Base-by-base conservation (phyloP, 2,113 vertebrate species). In the Bubo bubo region DNA sequence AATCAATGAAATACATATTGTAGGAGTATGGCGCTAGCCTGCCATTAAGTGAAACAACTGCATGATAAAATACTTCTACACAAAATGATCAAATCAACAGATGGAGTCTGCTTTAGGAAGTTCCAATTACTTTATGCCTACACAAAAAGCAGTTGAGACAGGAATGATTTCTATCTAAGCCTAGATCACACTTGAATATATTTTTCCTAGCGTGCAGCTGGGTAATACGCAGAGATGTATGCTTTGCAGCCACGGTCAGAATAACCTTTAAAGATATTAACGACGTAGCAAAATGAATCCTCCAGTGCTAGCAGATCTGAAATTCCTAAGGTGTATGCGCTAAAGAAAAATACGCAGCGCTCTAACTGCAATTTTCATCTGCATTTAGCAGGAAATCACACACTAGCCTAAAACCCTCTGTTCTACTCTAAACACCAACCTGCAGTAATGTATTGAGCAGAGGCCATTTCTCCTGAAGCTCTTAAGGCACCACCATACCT, bases 361-460 rank as follows among this genome's bases (percentile, higher is more conserved):
- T 87, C 27, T 50, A 80, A 80, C 39, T 41, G 59, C 70, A 68
- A 15, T 64, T 52, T 73, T 59, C 63, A 71, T 16, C 60, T 55
- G 79, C 93, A 87, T 52, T 60, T 67, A 63, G 55, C 56, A 89
- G 70, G 63, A 87, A 62, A 68, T 50, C 70, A 93, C 49, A 66
- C 18, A 18, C 56, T 39, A 72, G 62, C 27, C 75, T 67, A 77
- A 83, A 86, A 2, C 32, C 35, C 56, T 58, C 18, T 20, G 62
- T n/a, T 67, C 56, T 41, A 15, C 41, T 73, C 75, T 49, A 24
- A 86, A 66, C 91, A 98, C 98, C 85, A 79, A 99, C 99, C 99
- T 99, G 99, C 99, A 98, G 99, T 99, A 96, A 99, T 99, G 97
- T 99, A 99, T 50, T 99, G 99, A 90, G 99, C 99, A 27, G 99